These are phyloP conservation scores for rat (Rattus norvegicus) DNA, from an alignment of 2,113 vertebrate genomes.

Conservation along the genomic window GRCr8 NC_086029.1:47032501-47033000, in stretches of 20 bases:
- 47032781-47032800: neutral
- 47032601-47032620: neutral
- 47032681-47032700: neutral
- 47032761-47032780: neutral
- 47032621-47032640: neutral
- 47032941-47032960: too few species aligned
- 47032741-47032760: neutral
- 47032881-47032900: neutral
- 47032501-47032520: neutral
- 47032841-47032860: neutral
- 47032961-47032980: neutral
- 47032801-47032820: neutral
- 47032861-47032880: too few species aligned
- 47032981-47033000: neutral
- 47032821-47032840: neutral
- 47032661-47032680: neutral
- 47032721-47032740: neutral
- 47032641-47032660: neutral
- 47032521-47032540: neutral
- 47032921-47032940: neutral
- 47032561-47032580: neutral
- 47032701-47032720: neutral
- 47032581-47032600: neutral
- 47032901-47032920: neutral
- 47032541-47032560: neutral